phyloP scores from a whole-genome alignment of 2,797 vertebrate species.

The Oreochromis mossambicus region DNA sequence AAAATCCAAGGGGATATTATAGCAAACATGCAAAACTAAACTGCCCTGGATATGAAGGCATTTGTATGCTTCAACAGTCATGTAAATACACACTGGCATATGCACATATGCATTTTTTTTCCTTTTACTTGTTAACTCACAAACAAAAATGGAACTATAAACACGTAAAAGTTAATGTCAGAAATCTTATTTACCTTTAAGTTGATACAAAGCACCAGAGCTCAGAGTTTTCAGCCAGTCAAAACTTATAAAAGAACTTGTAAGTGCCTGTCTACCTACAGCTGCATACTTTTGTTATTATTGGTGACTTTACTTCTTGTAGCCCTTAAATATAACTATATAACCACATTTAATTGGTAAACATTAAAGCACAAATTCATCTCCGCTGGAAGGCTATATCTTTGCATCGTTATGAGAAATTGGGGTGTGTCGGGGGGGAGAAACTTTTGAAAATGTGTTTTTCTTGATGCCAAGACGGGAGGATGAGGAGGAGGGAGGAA shows the following conservation, averaged over 20 bases:
- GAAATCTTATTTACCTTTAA: constrained; percentile 4
- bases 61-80: not conserved
- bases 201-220: constrained; percentile 28
- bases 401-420: constrained; percentile 39
- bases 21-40: not conserved
- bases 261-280: not conserved
- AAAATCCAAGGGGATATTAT: not conserved
- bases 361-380: constrained; percentile 51
- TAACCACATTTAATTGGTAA: constrained; percentile 64
- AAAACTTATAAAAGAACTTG: constrained; percentile 28
- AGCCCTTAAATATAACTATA: constrained; percentile 23
- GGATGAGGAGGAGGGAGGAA: constrained; percentile 41
- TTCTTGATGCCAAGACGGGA: constrained; percentile 43
- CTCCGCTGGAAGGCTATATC: constrained; percentile 26
- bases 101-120: not conserved
- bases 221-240: constrained; percentile 40
- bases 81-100: not conserved
- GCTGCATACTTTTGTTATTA: constrained; percentile 24
- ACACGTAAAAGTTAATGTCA: constrained; percentile 8
- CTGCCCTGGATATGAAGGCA: not conserved
- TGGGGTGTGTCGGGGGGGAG: not conserved
- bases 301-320: constrained; percentile 32
- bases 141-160: not conserved
- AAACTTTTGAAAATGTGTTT: constrained; percentile 67
- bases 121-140: not conserved